These are phyloP conservation scores for Hycleus phaleratus DNA, from an alignment of 1,140 invertebrate species.

Conservation along the genomic window DNA sequence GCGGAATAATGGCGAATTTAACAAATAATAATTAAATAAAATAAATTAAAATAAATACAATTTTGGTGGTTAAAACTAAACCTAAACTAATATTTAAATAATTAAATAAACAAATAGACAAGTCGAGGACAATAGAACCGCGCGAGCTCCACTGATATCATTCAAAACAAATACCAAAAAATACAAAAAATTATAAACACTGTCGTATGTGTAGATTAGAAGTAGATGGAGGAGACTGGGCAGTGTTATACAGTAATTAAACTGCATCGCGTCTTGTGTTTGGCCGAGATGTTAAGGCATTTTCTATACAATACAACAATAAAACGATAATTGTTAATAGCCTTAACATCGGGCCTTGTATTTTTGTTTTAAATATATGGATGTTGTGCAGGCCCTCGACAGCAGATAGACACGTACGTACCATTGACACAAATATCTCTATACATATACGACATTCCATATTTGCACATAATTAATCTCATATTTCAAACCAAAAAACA, in stretches of 20 bases:
- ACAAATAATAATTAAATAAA: neutral
- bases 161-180: neutral
- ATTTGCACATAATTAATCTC: no score
- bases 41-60: neutral
- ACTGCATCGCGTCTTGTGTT: slow-evolving; percentile 14
- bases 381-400: slow-evolving; percentile 13
- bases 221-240: slow-evolving; percentile 35
- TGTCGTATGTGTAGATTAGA: slow-evolving; percentile 41
- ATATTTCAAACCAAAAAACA: no score
- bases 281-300: slow-evolving; percentile 11
- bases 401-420: slow-evolving; percentile 6
- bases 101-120: neutral
- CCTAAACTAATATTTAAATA: neutral
- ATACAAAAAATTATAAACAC: slow-evolving; percentile 32
- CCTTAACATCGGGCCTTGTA: slow-evolving; percentile 6
- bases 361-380: neutral
- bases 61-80: no score
- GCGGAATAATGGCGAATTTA: neutral
- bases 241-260: slow-evolving; percentile 40
- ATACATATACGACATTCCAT: neutral
- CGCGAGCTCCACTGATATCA: slow-evolving; percentile 20
- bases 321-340: neutral
- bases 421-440: slow-evolving; percentile 10
- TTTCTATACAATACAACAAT: neutral
- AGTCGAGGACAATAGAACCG: slow-evolving; percentile 16